Conservation (phyloP, 2,888 invertebrate species). For the Chelonus formosanus region DNA sequence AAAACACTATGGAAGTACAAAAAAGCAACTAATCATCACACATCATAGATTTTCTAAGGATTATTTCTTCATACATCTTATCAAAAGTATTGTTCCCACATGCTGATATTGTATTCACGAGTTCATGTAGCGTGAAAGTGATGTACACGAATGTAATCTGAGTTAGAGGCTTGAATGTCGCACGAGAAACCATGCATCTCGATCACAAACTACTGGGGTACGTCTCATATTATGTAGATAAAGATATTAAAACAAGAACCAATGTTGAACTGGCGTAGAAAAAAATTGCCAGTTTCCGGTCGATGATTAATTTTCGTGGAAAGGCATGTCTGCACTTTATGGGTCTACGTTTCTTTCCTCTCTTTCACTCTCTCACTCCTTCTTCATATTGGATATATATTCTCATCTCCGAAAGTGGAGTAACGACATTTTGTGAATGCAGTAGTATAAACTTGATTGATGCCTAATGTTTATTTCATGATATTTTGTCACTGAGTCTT, state of each 20-base stretch:
- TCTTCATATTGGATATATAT: slow-evolving; percentile 15
- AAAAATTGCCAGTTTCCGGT: slow-evolving; percentile 59
- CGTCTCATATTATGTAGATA: slow-evolving; percentile 47
- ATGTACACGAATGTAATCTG: not conserved
- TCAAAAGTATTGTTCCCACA: slow-evolving; percentile 22
- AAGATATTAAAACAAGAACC: slow-evolving; percentile 45
- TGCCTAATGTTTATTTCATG: slow-evolving; percentile 52
- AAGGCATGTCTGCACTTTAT: slow-evolving; percentile 45
- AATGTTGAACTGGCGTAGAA: slow-evolving; percentile 44
- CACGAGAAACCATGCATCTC: slow-evolving; percentile 28
- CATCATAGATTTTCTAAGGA: no score
- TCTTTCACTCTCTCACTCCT: slow-evolving; percentile 2
- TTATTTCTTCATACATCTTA: not conserved
- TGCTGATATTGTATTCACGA: slow-evolving; percentile 20
- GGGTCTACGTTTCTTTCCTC: slow-evolving; percentile 35
- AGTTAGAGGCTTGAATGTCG: slow-evolving; percentile 15
- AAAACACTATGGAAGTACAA: no score
- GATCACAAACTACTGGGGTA: slow-evolving; percentile 23
- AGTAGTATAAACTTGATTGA: slow-evolving; percentile 44
- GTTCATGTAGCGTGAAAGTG: slow-evolving; percentile 21
- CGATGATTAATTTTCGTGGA: slow-evolving; percentile 59
- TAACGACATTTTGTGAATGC: slow-evolving; percentile 44
- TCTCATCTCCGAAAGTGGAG: slow-evolving; percentile 38
- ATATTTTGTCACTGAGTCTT: slow-evolving; percentile 38
- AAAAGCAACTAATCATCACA: no score